Evolutionary conservation across 2,113 vertebrate species (phyloP), one percentile per base, ranked within the genome.

Genomic region (Neodontobutis hainanensis): DNA sequence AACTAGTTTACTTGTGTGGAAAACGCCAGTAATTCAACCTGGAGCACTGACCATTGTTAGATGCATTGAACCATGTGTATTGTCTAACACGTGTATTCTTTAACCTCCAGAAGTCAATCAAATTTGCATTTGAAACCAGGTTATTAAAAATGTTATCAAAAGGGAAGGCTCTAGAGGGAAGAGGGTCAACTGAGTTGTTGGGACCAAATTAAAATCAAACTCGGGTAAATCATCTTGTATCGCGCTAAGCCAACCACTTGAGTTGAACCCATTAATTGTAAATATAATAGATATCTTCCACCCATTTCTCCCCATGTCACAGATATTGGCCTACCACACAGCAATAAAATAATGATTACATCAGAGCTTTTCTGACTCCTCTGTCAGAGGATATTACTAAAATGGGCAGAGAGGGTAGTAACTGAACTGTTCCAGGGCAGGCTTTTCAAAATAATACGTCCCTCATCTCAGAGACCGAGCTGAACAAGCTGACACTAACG

Each of bases 131-230:
- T 7, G 57, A 27, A 6, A 32, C 11, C 7, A 60, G 45, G 4
- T 12, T 19, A 34, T 0, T 8, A 12, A 34, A 8, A 4, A 8
- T 60, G 9, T 27, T 10, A 4, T 48, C 44, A n/a, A 15, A 48
- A 14, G 34, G 16, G 46, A 36, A n/a, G n/a, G 14, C n/a, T 19
- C 49, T 7, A 6, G 14, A 5, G n/a, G 47, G n/a, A 5, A 15
- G 15, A n/a, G 6, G 8, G 14, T 16, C 14, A 1, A 49, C 2
- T 12, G 36, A 19, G 15, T 16, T 11, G n/a, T 43, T n/a, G 61
- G 44, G 9, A 38, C 46, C 14, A 63, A 19, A 42, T 63, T 63
- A 27, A 42, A 63, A 6, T 47, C 12, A n/a, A n/a, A n/a, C n/a
- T n/a, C n/a, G n/a, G n/a, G n/a, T n/a, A n/a, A n/a, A n/a, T n/a